phyloP scores from a whole-genome alignment of 2,113 vertebrate species.

The Callithrix jacchus region DNA sequence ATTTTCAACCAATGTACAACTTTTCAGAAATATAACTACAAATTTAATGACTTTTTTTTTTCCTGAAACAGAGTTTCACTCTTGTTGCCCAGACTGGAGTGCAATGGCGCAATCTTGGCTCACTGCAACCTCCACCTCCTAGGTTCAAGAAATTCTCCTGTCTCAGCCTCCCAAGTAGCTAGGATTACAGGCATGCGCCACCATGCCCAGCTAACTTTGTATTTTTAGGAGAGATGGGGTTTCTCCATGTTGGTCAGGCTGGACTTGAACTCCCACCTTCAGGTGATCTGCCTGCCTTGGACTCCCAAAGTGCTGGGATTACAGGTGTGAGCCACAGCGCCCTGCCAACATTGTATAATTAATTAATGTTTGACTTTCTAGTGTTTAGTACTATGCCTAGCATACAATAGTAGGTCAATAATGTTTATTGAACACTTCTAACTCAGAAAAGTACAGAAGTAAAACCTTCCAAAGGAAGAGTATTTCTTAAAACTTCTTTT shows the following conservation, averaged over 20 bases:
- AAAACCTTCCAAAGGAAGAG: neutral
- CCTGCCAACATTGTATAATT: neutral
- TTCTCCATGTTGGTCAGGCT: neutral
- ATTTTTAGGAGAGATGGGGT: neutral
- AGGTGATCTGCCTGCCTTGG: neutral
- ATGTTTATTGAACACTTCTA: neutral
- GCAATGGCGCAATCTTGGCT: neutral
- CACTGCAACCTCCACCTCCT: neutral
- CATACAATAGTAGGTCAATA: neutral
- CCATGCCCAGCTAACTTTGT: neutral
- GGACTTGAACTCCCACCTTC: neutral
- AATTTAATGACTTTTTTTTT: neutral
- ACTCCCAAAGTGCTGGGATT: neutral
- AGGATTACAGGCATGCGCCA: neutral
- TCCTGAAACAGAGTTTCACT: neutral
- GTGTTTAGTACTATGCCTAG: neutral
- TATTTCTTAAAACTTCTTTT: slow-evolving; percentile 11
- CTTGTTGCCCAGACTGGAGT: neutral
- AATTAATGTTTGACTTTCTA: neutral
- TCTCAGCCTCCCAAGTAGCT: neutral
- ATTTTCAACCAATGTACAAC: neutral
- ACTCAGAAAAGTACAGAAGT: neutral
- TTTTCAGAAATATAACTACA: slow-evolving; percentile 27
- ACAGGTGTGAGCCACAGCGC: neutral
- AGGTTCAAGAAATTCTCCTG: neutral